Base-by-base conservation (phyloP, 2,113 vertebrate species). In the Orthochromis indermauri region DNA sequence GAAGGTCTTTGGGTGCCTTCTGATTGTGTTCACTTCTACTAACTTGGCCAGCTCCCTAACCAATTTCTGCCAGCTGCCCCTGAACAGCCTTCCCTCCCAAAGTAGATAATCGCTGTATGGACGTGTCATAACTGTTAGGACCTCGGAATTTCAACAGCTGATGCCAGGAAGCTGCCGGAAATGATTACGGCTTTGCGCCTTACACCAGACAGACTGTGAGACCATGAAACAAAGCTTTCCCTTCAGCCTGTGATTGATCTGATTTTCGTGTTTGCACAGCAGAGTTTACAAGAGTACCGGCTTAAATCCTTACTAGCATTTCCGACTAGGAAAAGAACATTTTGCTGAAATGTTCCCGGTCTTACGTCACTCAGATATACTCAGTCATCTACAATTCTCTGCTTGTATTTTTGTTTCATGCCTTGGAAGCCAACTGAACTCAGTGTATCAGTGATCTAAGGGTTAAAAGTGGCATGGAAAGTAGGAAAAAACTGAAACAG, bases 171-270 rank as follows among this genome's bases (percentile, higher is more conserved):
- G 87, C 92, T 86, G 82, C 79, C 68, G 68, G 90, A 94, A 93
- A 84, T 57, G 83, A 93, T 94, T 94, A 93, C 4, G 14, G 90
- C 13, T 90, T 93, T 90, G 81, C 78, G 12, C 31, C 73, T 82
- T 84, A 87, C 19, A 17, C 45, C 91, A 92, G 89, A 95, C 91
- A 85, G 51, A 86, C 55, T 4, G 3, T 31, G 87, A 86, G 68
- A 79, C 55, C 47, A 45, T 31, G 53, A 86, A 93, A 90, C 89
- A 94, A 91, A 84, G 85, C 82, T 17, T 82, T 82, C 53, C 76
- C 33, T 89, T 89, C 37, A 84, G 10, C 78, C 37, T 88, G 84
- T 84, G 86, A 88, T 57, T 88, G 87, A 91, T 88, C 87, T 84
- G 85, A 92, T 90, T 88, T 89, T 83, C 80, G 59, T 91, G 76